phyloP scores from a whole-genome alignment of 2,113 vertebrate genomes.

The Circaetus gallicus region DNA sequence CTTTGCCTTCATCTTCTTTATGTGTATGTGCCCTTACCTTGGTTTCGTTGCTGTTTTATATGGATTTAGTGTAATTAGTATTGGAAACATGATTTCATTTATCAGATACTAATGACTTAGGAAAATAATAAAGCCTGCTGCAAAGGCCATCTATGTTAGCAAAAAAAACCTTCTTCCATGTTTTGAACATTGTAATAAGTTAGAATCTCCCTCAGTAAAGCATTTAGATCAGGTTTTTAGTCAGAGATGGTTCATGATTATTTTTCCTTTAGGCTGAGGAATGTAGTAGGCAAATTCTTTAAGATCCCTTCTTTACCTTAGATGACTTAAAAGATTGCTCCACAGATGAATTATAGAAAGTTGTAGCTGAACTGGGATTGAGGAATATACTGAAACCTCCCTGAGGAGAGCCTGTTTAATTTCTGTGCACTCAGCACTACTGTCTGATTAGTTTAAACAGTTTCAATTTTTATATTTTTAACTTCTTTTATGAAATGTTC shows the following conservation, averaged over 20 bases:
- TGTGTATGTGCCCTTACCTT: not conserved
- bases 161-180: not conserved
- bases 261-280: not conserved
- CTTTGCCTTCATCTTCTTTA: not conserved
- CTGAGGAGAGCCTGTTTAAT: not conserved
- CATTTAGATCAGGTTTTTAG: not conserved
- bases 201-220: not conserved
- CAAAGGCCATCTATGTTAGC: not conserved
- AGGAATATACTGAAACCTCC: not conserved
- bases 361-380: not conserved
- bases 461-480: not conserved
- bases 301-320: not conserved
- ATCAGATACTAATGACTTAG: not conserved
- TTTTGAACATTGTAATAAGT: not conserved
- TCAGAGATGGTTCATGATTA: not conserved
- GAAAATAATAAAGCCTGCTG: not conserved
- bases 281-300: not conserved
- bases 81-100: not conserved
- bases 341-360: not conserved
- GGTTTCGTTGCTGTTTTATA: not conserved
- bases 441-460: not conserved
- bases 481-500: not conserved
- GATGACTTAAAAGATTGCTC: not conserved
- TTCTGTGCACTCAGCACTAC: not conserved
- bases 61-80: not conserved